Evolutionary conservation across 2,888 invertebrate species (phyloP).

Genomic region (Lasius fuliginosus): DNA sequence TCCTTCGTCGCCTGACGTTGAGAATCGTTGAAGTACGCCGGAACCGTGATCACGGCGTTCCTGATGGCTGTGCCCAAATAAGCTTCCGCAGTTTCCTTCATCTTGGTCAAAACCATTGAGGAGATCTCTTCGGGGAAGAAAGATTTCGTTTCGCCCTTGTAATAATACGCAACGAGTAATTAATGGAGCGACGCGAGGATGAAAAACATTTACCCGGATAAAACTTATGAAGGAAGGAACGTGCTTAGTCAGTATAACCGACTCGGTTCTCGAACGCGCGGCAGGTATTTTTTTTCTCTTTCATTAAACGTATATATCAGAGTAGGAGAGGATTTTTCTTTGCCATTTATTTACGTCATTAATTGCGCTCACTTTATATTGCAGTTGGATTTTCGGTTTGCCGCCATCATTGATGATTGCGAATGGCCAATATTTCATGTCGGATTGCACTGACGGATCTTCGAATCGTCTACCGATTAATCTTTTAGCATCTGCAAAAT

Average conservation of each 20-base stretch:
- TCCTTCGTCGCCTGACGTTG: conserved; percentile 96
- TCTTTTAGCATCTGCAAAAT: conserved; percentile 90
- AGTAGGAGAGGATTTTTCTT: neutral
- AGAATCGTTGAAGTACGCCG: conserved; percentile 94
- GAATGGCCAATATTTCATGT: conserved; percentile 96
- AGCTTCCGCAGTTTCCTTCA: conserved; percentile 93
- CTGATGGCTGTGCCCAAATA: conserved; percentile 91
- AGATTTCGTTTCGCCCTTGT: conserved; percentile 89
- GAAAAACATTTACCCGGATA: conserved; percentile 37
- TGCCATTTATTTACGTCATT: conserved; percentile 19
- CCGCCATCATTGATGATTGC: conserved; percentile 89
- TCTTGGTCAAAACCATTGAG: conserved; percentile 94
- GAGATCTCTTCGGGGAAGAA: conserved; percentile 95
- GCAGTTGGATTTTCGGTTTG: conserved; percentile 91
- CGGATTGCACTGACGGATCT: conserved; percentile 92
- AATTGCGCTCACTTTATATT: conserved; percentile 62
- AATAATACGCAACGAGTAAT: conserved; percentile 59
- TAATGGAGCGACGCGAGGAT: conserved; percentile 24
- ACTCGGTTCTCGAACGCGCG: conserved; percentile 1
- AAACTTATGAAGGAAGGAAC: conserved; percentile 53
- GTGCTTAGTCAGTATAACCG: conserved; percentile 43
- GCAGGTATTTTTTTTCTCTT: conserved; percentile 28
- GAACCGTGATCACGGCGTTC: conserved; percentile 94
- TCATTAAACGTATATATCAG: conserved; percentile 29
- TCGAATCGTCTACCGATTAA: conserved; percentile 94